Conservation (phyloP, 1,140 invertebrate genomes). For the Trachymyrmex septentrionalis region DNA sequence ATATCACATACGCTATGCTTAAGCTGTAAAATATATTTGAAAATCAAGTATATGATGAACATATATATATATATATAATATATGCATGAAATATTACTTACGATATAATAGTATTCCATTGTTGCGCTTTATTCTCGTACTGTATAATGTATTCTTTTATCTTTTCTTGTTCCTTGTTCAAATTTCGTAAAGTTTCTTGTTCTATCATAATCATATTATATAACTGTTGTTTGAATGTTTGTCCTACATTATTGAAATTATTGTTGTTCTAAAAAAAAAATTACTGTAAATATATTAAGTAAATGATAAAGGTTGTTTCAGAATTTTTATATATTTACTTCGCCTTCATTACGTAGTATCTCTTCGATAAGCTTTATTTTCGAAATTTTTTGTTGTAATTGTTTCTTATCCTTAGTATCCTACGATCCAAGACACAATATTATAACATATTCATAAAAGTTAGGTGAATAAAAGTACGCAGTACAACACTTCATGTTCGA, state of each 20-base stretch:
- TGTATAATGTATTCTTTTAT: constrained; percentile 87
- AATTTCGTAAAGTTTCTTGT: constrained; percentile 76
- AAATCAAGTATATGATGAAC: no score
- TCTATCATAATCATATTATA: constrained; percentile 75
- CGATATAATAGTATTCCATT: constrained; percentile 90
- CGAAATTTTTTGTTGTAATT: constrained; percentile 69
- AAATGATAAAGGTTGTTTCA: neutral
- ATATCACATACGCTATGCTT: no score
- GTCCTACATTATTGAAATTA: constrained; percentile 73
- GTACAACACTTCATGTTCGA: no score
- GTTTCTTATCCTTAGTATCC: constrained; percentile 73
- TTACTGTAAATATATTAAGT: neutral
- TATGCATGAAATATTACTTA: constrained; percentile 72
- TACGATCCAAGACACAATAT: constrained; percentile 40
- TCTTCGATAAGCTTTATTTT: constrained; percentile 78
- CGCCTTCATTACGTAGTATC: constrained; percentile 78
- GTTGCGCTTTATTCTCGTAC: constrained; percentile 88
- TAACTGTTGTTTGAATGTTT: constrained; percentile 78
- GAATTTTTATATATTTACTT: constrained; percentile 68
- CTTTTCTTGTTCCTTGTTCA: constrained; percentile 89
- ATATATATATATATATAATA: no score
- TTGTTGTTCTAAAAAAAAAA: neutral
- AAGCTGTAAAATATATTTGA: no score
- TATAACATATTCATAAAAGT: neutral
- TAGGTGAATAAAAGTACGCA: no score